Percentiles rank a stretch among this genome's conserved stretches.
These are phyloP conservation scores for Andricus grossulariae DNA, from an alignment of 1,140 invertebrate species.

Conservation along the genomic window DNA sequence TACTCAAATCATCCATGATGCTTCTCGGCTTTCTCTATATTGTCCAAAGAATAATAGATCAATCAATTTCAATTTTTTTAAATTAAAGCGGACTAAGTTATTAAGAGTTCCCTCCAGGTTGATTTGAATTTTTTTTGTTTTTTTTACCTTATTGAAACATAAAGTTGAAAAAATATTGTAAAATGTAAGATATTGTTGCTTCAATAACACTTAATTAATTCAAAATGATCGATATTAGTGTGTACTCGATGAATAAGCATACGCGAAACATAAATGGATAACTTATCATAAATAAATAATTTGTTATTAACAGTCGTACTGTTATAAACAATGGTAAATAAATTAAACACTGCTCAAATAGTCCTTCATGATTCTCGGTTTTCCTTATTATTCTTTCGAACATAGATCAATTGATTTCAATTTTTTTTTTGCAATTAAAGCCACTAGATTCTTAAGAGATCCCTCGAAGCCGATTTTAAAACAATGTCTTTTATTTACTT, in stretches of 20 bases:
- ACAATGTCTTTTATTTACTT: neutral
- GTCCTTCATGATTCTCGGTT: neutral
- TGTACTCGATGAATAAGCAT: no score
- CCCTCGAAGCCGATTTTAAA: no score
- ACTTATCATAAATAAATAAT: no score
- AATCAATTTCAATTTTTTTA: neutral
- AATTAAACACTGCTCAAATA: conserved; percentile 3
- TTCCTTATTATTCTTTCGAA: neutral
- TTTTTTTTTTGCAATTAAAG: neutral
- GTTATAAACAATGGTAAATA: conserved; percentile 1
- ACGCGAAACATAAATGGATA: no score
- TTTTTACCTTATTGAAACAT: neutral
- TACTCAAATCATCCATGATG: neutral
- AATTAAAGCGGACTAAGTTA: no score
- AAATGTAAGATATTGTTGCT: no score
- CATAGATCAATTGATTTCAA: neutral
- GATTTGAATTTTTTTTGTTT: no score
- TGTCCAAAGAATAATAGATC: neutral
- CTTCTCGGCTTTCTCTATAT: neutral
- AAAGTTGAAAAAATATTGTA: no score
- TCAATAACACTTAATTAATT: no score
- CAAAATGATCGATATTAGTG: no score
- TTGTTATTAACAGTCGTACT: no score
- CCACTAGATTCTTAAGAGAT: neutral
- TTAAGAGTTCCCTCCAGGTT: neutral